Evolutionary conservation across 2,888 invertebrate species (phyloP).

Genomic region (Tenthredo scrophulariae): DNA sequence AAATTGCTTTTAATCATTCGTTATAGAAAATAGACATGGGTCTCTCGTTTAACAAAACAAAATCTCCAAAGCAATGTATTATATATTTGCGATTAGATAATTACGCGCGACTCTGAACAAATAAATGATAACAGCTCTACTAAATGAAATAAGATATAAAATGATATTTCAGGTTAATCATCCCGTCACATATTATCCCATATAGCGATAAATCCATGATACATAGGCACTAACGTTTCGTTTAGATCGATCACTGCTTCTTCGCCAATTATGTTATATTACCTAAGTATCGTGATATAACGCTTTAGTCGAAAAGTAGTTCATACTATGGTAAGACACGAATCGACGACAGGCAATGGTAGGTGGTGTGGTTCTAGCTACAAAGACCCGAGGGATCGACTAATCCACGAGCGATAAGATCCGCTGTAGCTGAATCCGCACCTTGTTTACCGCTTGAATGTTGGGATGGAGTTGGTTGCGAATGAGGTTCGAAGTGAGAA

Average conservation of each 20-base stretch:
- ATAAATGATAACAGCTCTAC: neutral
- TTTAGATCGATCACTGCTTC: slow-evolving; percentile 20
- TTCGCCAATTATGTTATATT: slow-evolving; percentile 9
- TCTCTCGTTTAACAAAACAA: neutral
- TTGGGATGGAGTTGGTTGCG: slow-evolving; percentile 65
- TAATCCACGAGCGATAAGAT: slow-evolving; percentile 75
- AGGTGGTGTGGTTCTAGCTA: slow-evolving; percentile 73
- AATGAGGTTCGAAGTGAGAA: slow-evolving; percentile 81
- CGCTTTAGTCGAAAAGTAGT: slow-evolving; percentile 53
- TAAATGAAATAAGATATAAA: neutral
- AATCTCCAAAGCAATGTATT: neutral
- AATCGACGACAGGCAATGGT: slow-evolving; percentile 69
- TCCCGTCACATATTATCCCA: neutral
- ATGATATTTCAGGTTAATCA: neutral
- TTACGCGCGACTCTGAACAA: neutral
- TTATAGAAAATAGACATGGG: slow-evolving; percentile 47
- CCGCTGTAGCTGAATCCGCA: slow-evolving; percentile 73
- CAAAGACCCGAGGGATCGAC: slow-evolving; percentile 76
- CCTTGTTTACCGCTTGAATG: slow-evolving; percentile 69
- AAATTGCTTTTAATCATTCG: slow-evolving; percentile 35
- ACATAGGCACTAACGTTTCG: slow-evolving; percentile 47
- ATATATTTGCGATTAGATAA: slow-evolving; percentile 15
- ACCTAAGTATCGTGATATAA: slow-evolving; percentile 32
- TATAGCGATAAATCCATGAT: slow-evolving; percentile 35
- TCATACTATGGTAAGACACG: slow-evolving; percentile 74